Evolutionary conservation across 2,888 invertebrate genomes (phyloP).

Genomic region (Patella pellucida): DNA sequence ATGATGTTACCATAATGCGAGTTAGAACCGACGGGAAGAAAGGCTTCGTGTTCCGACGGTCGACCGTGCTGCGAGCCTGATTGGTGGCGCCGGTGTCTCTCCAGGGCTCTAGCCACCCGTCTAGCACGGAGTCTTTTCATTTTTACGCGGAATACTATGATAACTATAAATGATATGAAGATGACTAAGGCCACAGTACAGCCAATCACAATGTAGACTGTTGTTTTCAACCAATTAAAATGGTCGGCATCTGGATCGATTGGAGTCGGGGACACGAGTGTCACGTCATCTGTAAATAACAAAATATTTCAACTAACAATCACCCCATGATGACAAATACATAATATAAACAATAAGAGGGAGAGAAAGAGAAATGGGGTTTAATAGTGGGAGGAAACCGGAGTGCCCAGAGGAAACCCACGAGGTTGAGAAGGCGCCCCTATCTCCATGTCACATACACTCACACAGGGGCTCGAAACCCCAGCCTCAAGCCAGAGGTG

Average conservation of each 20-base stretch:
- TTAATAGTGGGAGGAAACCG: background rate
- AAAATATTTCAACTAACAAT: background rate
- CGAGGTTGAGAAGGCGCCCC: no score
- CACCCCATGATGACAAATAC: no score
- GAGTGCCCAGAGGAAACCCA: no score
- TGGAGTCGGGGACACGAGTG: constrained; percentile 21
- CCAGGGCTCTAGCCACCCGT: constrained; percentile 39
- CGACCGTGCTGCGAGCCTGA: constrained; percentile 26
- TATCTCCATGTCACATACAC: no score
- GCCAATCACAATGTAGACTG: constrained; percentile 60
- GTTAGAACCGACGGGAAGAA: constrained; percentile 44
- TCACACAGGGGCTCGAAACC: no score
- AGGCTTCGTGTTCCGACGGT: constrained; percentile 46
- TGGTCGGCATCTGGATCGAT: constrained; percentile 38
- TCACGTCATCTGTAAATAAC: constrained; percentile 13
- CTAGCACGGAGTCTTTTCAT: constrained; percentile 56
- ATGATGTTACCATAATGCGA: constrained; percentile 60
- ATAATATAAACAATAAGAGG: no score
- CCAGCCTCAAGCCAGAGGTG: no score
- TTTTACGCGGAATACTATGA: constrained; percentile 57
- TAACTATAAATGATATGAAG: constrained; percentile 58
- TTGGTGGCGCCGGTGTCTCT: constrained; percentile 32
- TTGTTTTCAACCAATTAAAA: constrained; percentile 60
- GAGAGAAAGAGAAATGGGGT: no score
- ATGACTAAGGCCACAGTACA: constrained; percentile 61